Base-by-base conservation (phyloP, 2,888 invertebrate species). In the Drosophila conformis region DNA sequence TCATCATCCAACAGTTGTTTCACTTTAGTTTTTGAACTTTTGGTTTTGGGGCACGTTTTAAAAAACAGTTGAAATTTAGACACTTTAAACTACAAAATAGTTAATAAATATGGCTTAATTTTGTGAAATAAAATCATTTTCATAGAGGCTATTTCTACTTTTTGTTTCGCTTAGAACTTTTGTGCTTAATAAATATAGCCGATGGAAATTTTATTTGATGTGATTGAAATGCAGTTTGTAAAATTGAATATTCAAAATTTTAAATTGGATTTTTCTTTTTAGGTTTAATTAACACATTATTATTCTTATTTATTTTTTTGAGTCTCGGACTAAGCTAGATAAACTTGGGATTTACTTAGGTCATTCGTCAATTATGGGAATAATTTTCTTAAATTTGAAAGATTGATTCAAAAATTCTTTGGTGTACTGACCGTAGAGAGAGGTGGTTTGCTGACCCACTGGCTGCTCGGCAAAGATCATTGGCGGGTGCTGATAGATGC, bases 381-480 rank as follows among this genome's bases (percentile, higher is more conserved):
- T 31, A 31, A 31, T 31, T 31, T 31, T 31, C 31, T 31, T 15
- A 46, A 25, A 4, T 25, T 7, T 7, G 1, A 21, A 21, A 13
- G 2, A 21, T 25, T 8, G 15, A 8, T 25, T 4, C 1, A 13
- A 13, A 48, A 27, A 27, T 27, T 48, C 8, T 10, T 48, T 27
- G 10, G 31, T n/a, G 11, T 25, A 61, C 83, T 66, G 40, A 85
- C 84, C 82, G 13, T 87, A 85, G 0, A 85, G n/a, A 10, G 61
- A 15, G 27, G 51, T n/a, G 33, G 51, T n/a, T 46, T 64, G 82
- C 35, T 69, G 78, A 3, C 29, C 56, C 18, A 48, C 35, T 33
- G 80, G 73, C 40, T 65, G 73, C 35, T 89, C 89, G 11, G 73
- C 62, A 36, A 76, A 85, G 29, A 87, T 70, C 57, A 73, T 70